Evolutionary conservation across 2,113 vertebrate genomes (phyloP).

Genomic region (Lampris incognitus): DNA sequence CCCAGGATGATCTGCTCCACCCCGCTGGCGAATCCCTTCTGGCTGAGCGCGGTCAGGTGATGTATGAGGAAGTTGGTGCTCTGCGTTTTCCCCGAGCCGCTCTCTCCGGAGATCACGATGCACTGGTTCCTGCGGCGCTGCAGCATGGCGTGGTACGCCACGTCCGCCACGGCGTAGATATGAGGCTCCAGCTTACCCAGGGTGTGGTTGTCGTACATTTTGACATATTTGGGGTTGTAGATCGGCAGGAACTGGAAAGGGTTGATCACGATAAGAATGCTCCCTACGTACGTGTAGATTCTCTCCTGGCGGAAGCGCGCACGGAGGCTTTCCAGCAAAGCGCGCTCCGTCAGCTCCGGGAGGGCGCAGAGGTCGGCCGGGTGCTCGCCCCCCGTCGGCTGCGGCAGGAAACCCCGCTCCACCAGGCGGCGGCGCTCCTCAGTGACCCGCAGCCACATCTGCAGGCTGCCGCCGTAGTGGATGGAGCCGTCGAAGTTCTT

Average conservation of each 20-base stretch:
- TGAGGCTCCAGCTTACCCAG: constrained; percentile 95
- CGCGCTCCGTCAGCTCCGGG: constrained; percentile 91
- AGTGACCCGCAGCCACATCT: constrained; percentile 94
- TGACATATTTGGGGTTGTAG: constrained; percentile 98
- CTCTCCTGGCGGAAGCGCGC: constrained; percentile 95
- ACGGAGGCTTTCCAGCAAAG: constrained; percentile 91
- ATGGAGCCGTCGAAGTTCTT: constrained; percentile 97
- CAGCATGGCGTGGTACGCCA: constrained; percentile 96
- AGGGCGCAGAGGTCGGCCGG: constrained; percentile 91
- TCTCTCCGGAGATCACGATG: constrained; percentile 96
- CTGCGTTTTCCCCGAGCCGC: constrained; percentile 96
- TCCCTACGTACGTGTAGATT: constrained; percentile 96
- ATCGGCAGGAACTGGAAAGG: constrained; percentile 97
- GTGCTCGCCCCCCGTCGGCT: constrained; percentile 88
- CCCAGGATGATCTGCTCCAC: constrained; percentile 98
- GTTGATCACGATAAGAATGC: constrained; percentile 95
- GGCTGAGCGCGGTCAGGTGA: constrained; percentile 96
- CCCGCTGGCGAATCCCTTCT: constrained; percentile 97
- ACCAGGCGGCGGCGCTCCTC: constrained; percentile 92
- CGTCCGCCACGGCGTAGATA: constrained; percentile 95
- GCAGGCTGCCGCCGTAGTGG: constrained; percentile 93
- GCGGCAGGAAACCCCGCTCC: constrained; percentile 94
- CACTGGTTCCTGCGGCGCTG: constrained; percentile 92
- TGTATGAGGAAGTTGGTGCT: constrained; percentile 99
- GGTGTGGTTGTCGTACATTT: constrained; percentile 96